phyloP scores from a whole-genome alignment of 2,888 invertebrate genomes.

The Agrochola macilenta region DNA sequence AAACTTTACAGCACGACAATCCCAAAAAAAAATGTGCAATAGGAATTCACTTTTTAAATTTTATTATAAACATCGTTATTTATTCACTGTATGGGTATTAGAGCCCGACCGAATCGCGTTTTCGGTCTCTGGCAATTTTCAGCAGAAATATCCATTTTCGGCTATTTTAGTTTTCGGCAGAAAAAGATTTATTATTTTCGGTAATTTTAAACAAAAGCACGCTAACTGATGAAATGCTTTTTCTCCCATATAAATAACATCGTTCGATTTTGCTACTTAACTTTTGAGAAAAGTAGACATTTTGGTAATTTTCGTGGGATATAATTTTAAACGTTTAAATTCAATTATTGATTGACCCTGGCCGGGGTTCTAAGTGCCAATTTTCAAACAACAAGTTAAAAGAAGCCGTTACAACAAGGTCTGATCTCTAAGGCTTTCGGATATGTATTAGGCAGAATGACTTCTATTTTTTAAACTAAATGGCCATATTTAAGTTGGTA shows the following conservation, averaged over 20 bases:
- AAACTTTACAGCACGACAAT: background rate
- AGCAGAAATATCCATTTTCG: background rate
- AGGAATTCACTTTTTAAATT: background rate
- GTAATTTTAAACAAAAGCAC: background rate
- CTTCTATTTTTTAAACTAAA: background rate
- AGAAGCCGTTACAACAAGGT: background rate
- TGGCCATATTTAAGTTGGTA: background rate
- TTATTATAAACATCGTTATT: background rate
- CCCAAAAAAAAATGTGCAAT: background rate
- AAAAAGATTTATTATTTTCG: background rate
- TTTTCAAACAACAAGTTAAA: background rate
- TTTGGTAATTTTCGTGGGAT: background rate
- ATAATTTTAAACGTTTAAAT: background rate
- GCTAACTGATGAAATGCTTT: background rate
- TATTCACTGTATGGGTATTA: background rate
- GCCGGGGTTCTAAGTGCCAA: background rate
- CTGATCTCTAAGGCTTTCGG: background rate
- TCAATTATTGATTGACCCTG: background rate
- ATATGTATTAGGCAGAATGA: background rate
- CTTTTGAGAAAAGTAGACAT: background rate
- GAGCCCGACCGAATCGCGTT: background rate
- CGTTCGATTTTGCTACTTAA: background rate
- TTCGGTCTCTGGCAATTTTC: background rate
- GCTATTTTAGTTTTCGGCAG: background rate
- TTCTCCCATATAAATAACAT: background rate